Evolutionary conservation across 2,888 invertebrate species (phyloP).

Genomic region (Leptura quadrifasciata): DNA sequence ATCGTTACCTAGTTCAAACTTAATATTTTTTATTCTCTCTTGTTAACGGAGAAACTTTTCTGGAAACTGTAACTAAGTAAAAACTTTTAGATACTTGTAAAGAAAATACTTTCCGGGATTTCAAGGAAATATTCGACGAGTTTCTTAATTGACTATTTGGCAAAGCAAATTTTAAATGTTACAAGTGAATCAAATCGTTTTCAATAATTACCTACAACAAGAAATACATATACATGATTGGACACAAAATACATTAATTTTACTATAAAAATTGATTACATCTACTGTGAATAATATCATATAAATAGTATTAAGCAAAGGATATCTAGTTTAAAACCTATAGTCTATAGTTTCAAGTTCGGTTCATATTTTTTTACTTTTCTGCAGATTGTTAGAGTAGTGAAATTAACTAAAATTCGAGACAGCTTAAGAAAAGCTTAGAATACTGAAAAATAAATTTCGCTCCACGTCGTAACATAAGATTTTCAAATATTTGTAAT

Average conservation of each 20-base stretch:
- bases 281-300: neutral
- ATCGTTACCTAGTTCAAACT: conserved; percentile 1
- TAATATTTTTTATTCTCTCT: neutral
- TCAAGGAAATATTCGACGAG: neutral
- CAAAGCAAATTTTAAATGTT: neutral
- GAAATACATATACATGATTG: neutral
- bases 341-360: too few species aligned
- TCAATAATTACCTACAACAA: neutral
- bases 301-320: too few species aligned
- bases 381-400: too few species aligned
- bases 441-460: too few species aligned
- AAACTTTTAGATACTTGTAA: conserved; percentile 7
- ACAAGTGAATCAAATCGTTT: neutral
- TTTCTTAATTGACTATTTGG: neutral
- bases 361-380: too few species aligned
- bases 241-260: too few species aligned
- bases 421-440: too few species aligned
- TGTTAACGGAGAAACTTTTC: neutral
- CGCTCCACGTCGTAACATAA: too few species aligned
- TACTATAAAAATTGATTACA: neutral
- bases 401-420: too few species aligned
- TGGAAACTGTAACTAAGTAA: neutral
- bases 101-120: neutral
- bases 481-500: too few species aligned
- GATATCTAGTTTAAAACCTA: too few species aligned